Base-by-base conservation (phyloP, 1,140 invertebrate genomes). In the Drosophila carrolli region DNA sequence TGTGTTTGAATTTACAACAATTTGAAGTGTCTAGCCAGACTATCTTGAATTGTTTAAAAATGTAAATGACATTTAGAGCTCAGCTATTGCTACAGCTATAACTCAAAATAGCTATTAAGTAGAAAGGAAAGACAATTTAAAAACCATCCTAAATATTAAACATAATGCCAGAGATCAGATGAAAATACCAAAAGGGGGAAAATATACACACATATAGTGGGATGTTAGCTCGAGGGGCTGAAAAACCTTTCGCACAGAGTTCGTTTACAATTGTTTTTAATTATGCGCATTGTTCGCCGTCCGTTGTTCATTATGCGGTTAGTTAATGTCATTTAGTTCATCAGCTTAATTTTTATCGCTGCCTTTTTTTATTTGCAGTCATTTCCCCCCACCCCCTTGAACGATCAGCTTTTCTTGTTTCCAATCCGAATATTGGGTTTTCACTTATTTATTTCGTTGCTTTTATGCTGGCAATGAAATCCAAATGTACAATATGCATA, bases 241-340 rank as follows among this genome's bases (percentile, higher is more conserved):
- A 5, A 50, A 50, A 50, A 50, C 37, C 38, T 14, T 56, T 41
- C 13, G 8, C 38, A 40, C n/a, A 59, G 47, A 40, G 50, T 58
- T 58, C 71, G 50, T 53, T 76, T 71, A 46, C 76, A 79, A 83
- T 84, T 79, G 81, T 35, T 67, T 76, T 83, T 80, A 79, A 84
- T 84, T 83, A 75, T 78, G 59, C n/a, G 16, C 40, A 44, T 70
- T 75, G 58, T 63, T 55, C 37, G 19, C 19, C 4, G 41, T 35
- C 40, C 23, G 35, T 32, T 19, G 58, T 59, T 53, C 35, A 51
- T 65, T 59, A 38, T 40, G 60, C 46, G 38, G 57, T 61, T 65
- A 63, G 68, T 68, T 65, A 74, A 65, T 81, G 67, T 74, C 73
- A 77, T 81, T 81, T 60, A 60, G 61, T 67, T 75, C 65, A 71